These are phyloP conservation scores for Erebia palarica DNA, from an alignment of 2,888 invertebrate species.

Conservation along the genomic window DNA sequence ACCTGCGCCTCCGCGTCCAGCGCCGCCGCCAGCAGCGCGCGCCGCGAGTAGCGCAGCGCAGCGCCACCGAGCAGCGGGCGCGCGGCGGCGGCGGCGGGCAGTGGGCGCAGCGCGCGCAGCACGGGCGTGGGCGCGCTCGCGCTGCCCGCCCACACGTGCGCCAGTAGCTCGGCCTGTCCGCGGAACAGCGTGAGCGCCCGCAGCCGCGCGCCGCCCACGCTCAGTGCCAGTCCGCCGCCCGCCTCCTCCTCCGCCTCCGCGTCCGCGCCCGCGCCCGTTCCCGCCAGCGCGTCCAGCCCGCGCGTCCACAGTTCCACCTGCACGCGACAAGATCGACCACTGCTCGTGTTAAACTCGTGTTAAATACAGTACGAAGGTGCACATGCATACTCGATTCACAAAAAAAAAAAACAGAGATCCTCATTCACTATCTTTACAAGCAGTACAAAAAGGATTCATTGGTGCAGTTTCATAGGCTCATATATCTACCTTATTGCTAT, in stretches of 20 bases:
- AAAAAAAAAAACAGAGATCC: too few relatives aligned
- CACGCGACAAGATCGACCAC: neutral
- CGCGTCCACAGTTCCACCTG: constrained; percentile 57
- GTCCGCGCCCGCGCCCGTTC: constrained; percentile 31
- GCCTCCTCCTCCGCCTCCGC: constrained; percentile 44
- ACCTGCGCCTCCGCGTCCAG: constrained; percentile 49
- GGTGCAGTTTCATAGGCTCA: too few relatives aligned
- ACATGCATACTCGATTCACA: too few relatives aligned
- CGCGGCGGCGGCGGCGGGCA: constrained; percentile 31
- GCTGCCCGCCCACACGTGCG: constrained; percentile 68
- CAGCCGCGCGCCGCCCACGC: constrained; percentile 55
- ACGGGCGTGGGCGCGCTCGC: constrained; percentile 58
- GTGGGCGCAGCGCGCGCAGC: constrained; percentile 53
- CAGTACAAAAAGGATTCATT: too few relatives aligned
- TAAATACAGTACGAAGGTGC: too few relatives aligned
- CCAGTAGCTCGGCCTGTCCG: constrained; percentile 64
- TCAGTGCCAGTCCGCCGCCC: constrained; percentile 54
- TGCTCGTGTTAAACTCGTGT: too few relatives aligned
- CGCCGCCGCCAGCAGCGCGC: constrained; percentile 41
- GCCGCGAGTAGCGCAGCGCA: constrained; percentile 38
- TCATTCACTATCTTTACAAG: too few relatives aligned
- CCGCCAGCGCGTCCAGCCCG: constrained; percentile 52
- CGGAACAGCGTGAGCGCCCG: constrained; percentile 48
- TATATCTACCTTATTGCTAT: too few relatives aligned
- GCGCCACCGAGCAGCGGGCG: constrained; percentile 43